phyloP scores from a whole-genome alignment of 2,888 invertebrate species.

The Nudaria mundana region DNA sequence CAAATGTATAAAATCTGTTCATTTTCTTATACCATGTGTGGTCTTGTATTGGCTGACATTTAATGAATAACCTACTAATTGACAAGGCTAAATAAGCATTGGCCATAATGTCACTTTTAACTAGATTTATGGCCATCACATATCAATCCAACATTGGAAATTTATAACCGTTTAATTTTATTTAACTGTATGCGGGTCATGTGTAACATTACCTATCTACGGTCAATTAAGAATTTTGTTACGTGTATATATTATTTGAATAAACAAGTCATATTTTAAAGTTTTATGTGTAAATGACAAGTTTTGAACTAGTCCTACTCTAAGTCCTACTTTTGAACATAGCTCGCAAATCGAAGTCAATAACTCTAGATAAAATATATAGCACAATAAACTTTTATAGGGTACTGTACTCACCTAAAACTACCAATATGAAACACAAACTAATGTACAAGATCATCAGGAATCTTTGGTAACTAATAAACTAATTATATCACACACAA shows the following conservation, averaged over 20 bases:
- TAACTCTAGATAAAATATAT: constrained; percentile 49
- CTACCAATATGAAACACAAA: constrained; percentile 81
- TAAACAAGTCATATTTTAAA: too few species aligned
- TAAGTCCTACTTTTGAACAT: too few species aligned
- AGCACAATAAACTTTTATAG: constrained; percentile 25
- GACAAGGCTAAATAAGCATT: constrained; percentile 44
- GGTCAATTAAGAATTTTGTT: too few species aligned
- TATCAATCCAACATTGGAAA: constrained; percentile 25
- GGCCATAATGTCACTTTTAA: constrained; percentile 52
- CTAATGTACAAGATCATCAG: constrained; percentile 81
- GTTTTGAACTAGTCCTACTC: too few species aligned
- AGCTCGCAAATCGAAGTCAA: constrained; percentile 41
- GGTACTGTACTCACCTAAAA: constrained; percentile 71
- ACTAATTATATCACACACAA: constrained; percentile 76
- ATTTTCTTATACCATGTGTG: constrained; percentile 33
- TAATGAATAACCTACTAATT: constrained; percentile 56
- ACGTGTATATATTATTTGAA: neutral
- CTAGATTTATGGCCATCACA: constrained; percentile 50
- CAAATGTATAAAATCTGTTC: constrained; percentile 1
- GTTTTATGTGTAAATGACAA: too few species aligned
- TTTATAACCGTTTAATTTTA: constrained; percentile 44
- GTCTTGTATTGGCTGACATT: constrained; percentile 32
- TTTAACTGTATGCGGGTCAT: constrained; percentile 38
- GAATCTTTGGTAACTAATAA: constrained; percentile 81
- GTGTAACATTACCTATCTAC: too few species aligned